Base-by-base conservation (phyloP, 1,140 invertebrate genomes). In the Cydia fagiglandana region DNA sequence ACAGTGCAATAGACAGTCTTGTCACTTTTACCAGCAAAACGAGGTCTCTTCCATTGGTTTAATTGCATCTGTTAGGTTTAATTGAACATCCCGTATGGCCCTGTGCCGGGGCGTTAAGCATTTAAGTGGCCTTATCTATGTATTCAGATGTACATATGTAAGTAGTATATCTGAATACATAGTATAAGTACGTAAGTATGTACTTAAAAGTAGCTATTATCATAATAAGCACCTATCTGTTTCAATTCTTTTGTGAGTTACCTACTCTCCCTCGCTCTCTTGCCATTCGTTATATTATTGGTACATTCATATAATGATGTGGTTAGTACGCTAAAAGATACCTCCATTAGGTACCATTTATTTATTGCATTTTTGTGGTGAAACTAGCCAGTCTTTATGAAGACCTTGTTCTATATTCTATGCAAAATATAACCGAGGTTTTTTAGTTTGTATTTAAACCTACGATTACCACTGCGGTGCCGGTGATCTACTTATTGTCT, bases 11-110 rank as follows among this genome's bases (percentile, higher is more conserved):
- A 53, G 5, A n/a, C 15, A 5, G 50, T 53, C n/a, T 53, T 24
- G 7, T 0, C 9, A 17, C 53, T 17, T 61, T 61, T 61, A 61
- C 20, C 15, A 61, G 20, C 13, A 70, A 17, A 70, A 45, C 6
- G 15, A 70, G 66, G 30, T 70, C 66, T 70, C 66, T 17, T 38
- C 34, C 13, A 70, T 70, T 70, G 66, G 66, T 70, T 45, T 70
- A 70, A 70, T 70, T 70, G 66, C 66, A n/a, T 70, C n/a, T 38
- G 15, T 17, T 70, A 9, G n/a, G 66, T 70, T 15, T 70, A 70
- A 70, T 70, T 70, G 66, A 45, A 41, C 66, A 17, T 70, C 66
- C 66, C 66, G 66, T 41, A 70, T 70, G 66, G 64, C 64, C 64
- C 64, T 70, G 66, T 70, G 30, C 15, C n/a, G 20, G 20, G 20